Evolutionary conservation across 2,113 vertebrate species (phyloP), one percentile per base, ranked within the genome.

Genomic region (Dicaeum eximium): DNA sequence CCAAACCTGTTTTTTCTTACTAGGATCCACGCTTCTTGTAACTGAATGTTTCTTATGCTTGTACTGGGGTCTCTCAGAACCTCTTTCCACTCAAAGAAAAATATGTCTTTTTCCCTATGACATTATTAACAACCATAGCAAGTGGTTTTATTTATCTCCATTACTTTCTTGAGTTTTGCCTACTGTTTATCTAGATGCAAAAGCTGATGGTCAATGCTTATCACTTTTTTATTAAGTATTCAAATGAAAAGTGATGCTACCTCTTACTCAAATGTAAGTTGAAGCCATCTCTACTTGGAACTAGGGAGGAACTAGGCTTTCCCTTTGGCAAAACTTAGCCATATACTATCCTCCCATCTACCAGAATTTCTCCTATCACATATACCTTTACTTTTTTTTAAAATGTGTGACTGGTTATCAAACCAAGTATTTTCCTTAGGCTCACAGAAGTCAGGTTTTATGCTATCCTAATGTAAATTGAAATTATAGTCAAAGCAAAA

Each of bases 401-500:
- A 11, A 47, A 40, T 4, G 10, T 56, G 27, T n/a, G 70, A 69
- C 16, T 33, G 57, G 11, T 77, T 92, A 83, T 35, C 65, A 91
- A 80, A 69, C 65, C 22, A 57, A 90, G 60, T 42, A 33, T 81
- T 84, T 80, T 78, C 73, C 80, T 65, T 60, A 58, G 56, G 85
- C 45, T 91, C 82, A 89, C 15, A 33, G 5, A 58, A 89, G 60
- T 58, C 70, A 85, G 56, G 38, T 90, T 85, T 95, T 79, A 79
- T 25, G 54, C 45, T 27, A 77, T 42, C 71, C 35, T 37, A 79
- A 56, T 11, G 17, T 61, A 77, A 88, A 53, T 3, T 64, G 67
- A 73, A 97, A 95, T 6, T 40, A 86, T 3, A 18, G 71, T 47
- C 78, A 92, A 93, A 96, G 77, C 24, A 91, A 92, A 51, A 92